Conservation (phyloP, 2,888 invertebrate species). For the Cephus sareptanus region DNA sequence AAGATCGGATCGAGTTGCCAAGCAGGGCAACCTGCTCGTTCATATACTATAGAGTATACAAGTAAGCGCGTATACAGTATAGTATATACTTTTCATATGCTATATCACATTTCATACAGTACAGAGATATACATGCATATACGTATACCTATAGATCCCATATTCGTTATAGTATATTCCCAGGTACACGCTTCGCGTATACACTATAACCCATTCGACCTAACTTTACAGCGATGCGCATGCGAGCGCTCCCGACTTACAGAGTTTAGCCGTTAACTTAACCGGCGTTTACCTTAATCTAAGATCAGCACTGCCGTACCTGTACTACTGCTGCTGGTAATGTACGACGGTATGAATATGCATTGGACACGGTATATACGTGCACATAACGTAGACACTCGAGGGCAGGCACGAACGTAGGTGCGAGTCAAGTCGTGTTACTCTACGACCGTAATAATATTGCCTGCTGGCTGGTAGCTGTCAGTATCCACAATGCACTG, state of each 20-base stretch:
- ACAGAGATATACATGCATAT: no score
- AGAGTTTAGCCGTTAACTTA: slow-evolving; percentile 67
- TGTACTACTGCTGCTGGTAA: slow-evolving; percentile 49
- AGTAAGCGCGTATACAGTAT: slow-evolving; percentile 19
- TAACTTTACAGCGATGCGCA: slow-evolving; percentile 47
- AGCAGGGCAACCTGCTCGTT: slow-evolving; percentile 35
- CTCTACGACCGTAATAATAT: background rate
- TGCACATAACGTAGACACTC: background rate
- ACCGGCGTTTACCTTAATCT: slow-evolving; percentile 68
- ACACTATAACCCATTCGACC: background rate
- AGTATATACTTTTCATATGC: no score
- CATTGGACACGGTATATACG: slow-evolving; percentile 58
- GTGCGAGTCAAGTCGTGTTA: background rate
- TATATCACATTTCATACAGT: no score
- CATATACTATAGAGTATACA: slow-evolving; percentile 24
- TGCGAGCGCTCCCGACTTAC: slow-evolving; percentile 60
- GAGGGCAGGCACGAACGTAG: background rate
- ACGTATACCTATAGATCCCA: background rate
- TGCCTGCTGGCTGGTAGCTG: background rate
- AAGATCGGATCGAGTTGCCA: slow-evolving; percentile 55
- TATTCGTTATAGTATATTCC: background rate
- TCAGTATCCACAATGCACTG: background rate
- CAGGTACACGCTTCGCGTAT: background rate
- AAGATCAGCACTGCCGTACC: slow-evolving; percentile 59
- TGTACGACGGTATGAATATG: slow-evolving; percentile 66